Percentiles rank a stretch among this genome's conserved stretches.
Conservation (phyloP, 2,113 vertebrate species). For the Ciconia stormi region DNA sequence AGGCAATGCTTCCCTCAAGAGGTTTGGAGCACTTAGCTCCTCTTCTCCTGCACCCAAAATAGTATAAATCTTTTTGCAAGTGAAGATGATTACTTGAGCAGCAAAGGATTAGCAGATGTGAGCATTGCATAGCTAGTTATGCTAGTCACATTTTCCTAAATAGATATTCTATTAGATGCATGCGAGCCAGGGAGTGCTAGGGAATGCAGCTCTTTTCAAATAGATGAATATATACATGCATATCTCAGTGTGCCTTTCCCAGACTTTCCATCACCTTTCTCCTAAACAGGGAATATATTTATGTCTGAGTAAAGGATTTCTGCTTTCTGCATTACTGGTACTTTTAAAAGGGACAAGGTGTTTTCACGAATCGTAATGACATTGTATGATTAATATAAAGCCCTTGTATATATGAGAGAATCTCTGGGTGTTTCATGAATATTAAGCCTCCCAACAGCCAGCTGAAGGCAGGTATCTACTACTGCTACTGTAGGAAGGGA, state of each 20-base stretch:
- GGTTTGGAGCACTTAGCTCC: background rate
- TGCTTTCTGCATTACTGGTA: background rate
- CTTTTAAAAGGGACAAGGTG: background rate
- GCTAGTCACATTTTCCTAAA: conserved; percentile 63
- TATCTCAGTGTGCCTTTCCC: background rate
- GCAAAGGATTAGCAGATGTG: conserved; percentile 63
- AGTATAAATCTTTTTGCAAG: conserved; percentile 32
- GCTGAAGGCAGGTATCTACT: background rate
- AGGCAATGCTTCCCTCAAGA: background rate
- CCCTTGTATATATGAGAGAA: background rate
- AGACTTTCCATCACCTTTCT: background rate
- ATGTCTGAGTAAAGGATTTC: background rate
- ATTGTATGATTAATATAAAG: background rate
- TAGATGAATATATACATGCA: background rate
- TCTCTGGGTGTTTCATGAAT: background rate
- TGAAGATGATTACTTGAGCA: conserved; percentile 43
- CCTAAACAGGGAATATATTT: background rate
- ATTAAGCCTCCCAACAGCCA: background rate
- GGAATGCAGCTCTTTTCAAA: background rate
- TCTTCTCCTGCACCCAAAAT: background rate
- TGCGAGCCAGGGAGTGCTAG: background rate
- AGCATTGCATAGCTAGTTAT: conserved; percentile 46
- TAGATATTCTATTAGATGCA: background rate
- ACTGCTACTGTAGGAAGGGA: background rate
- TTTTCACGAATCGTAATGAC: background rate